Evolutionary conservation across 1,140 invertebrate genomes (phyloP), one percentile per base, ranked within the genome.

Genomic region (Cotesia typhae): DNA sequence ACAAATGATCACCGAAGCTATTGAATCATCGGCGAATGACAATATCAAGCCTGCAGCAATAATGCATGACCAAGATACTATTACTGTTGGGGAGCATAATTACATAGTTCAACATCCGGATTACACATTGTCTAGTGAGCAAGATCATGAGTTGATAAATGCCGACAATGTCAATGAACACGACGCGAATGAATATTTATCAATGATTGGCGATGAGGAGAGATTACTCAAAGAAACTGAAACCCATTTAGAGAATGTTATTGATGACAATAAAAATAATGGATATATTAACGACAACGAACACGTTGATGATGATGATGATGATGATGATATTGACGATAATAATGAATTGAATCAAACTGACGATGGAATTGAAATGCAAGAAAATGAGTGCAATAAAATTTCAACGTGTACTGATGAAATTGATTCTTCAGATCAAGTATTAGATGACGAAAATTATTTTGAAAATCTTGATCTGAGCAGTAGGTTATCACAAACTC

Each of bases 381-480:
- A 10, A 9, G 10, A 47, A 10, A 47, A 47, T 47, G 41, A 47
- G 2, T 47, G 41, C 10, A 47, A 41, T 41, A 41, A 47, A 9
- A 10, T 10, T 9, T 47, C 41, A 10, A 47, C 41, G 10, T 47
- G 41, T 47, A 6, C 6, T 7, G 10, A 47, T 10, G 41, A 47
- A 6, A 47, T 47, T 47, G 41, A 47, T 10, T 10, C 63, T 4
- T 76, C 76, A 2, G 78, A 78, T 4, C 76, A 76, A 28, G 77
- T 78, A 68, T 83, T 80, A 0, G 81, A 84, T 17, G 84, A 87
- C 41, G 84, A 84, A 12, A 85, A 82, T 74, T 87, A 87, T 74
- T 87, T 86, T 55, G 85, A 86, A 67, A 87, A 87, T 77, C 64
- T 87, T 9, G 85, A 86, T 74, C 72, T 87, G 0, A 86, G 84